A percentile compares a stretch with the other conserved stretches of the same genome.
These are phyloP conservation scores for Enteromius fasciolatus DNA, from an alignment of 2,797 vertebrate species.

Conservation along the genomic window DNA sequence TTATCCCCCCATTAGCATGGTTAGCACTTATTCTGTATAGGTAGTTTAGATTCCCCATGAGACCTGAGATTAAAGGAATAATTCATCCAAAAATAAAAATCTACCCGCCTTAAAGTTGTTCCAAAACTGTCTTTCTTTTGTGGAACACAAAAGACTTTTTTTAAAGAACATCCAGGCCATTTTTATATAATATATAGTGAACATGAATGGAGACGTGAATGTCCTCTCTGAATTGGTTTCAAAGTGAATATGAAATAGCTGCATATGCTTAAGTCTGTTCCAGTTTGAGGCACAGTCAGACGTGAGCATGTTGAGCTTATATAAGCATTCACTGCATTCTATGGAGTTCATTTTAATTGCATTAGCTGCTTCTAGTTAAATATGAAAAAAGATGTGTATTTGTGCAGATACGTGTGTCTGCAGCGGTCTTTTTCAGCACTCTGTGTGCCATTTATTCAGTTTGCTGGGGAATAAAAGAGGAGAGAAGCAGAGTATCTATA, in stretches of 20 bases:
- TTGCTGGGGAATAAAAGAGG: slow-evolving; percentile 23
- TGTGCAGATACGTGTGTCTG: not conserved
- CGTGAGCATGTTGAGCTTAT: not conserved
- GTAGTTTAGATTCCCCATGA: not conserved
- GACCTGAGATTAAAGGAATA: slow-evolving; percentile 4
- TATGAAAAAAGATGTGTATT: not conserved
- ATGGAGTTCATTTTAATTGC: slow-evolving; percentile 2
- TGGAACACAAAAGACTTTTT: not conserved
- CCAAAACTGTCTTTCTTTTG: not conserved
- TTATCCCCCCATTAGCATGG: not conserved
- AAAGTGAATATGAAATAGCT: slow-evolving; percentile 1
- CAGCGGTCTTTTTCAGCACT: not conserved
- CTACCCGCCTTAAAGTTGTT: not conserved
- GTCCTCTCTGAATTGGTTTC: not conserved
- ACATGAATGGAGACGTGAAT: slow-evolving; percentile 2
- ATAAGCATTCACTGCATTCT: slow-evolving; percentile 6
- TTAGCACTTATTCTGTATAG: not conserved
- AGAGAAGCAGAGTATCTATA: slow-evolving; percentile 37
- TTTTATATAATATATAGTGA: not conserved
- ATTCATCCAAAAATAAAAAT: not conserved
- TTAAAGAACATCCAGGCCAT: not conserved
- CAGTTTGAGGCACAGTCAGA: not conserved
- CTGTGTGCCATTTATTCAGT: slow-evolving; percentile 14
- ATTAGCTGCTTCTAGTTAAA: slow-evolving; percentile 12
- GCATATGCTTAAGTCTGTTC: not conserved